Evolutionary conservation across 2,113 vertebrate species (phyloP), one percentile per base, ranked within the genome.

Genomic region (Corvus moneduloides): DNA sequence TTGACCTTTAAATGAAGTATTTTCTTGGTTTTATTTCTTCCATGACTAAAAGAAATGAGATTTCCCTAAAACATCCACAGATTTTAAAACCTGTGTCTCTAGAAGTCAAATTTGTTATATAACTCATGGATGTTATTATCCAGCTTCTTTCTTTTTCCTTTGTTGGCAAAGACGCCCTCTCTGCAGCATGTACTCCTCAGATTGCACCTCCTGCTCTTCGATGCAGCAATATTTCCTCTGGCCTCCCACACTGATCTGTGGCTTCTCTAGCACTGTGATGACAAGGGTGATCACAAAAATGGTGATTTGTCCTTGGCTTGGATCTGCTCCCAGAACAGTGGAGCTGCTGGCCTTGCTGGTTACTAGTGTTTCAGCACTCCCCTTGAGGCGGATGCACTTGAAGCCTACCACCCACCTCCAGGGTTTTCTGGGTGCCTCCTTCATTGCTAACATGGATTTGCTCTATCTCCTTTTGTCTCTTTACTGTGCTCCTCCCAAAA

Each of bases 281-380:
- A 26, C 19, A 27, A 79, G 7, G 21, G 10, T 63, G 20, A 74
- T 16, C 49, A 48, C 9, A 54, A 0, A 0, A 30, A 20, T 3
- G 13, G 7, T 30, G 19, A 16, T 55, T 59, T 74, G 19, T 35
- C 20, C 13, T 33, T 81, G 22, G 8, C 18, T 15, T 35, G 18
- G 13, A 30, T 54, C 43, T 80, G 21, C 8, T 85, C 9, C 75
- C 27, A 56, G 19, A 76, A 27, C 7, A 49, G 19, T 6, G 6
- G 27, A 61, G 24, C 26, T 66, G 13, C 51, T 89, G 51, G 11
- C 17, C 13, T 18, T 48, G 9, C 21, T 51, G 30, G 51, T 18
- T 54, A 10, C 9, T 4, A 28, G 9, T 23, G 9, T 69, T 48
- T 64, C 33, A 46, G 20, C 16, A 16, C 22, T 52, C 61, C 16